These are phyloP conservation scores for Halocynthia aurantium DNA, from an alignment of 23 tunicate species.

Conservation along the genomic window DNA sequence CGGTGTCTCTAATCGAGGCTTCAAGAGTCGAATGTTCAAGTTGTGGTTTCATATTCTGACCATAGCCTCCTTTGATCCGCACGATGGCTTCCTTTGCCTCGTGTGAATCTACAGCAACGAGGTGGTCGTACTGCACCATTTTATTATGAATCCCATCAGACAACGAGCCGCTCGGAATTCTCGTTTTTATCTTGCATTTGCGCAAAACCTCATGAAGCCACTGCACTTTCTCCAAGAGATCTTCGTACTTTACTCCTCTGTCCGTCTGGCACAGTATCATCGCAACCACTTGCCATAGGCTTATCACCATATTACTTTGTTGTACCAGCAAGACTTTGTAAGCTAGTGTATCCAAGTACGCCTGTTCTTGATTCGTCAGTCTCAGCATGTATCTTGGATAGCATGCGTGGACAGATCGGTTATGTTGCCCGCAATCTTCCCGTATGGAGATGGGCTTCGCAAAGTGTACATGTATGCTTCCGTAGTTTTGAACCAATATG, in stretches of 20 bases:
- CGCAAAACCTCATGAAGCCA: constrained; percentile 44
- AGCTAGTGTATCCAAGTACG: constrained; percentile 40
- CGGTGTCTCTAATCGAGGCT: constrained; percentile 19
- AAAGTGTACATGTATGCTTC: constrained; percentile 31
- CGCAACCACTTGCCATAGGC: constrained; percentile 48
- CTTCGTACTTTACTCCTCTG: constrained; percentile 26
- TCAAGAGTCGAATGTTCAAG: not conserved
- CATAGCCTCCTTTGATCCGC: not conserved
- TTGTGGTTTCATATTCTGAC: not conserved
- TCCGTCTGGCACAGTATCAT: constrained; percentile 28
- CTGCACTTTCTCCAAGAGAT: constrained; percentile 21
- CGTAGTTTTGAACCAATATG: constrained; percentile 26
- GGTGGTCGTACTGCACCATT: constrained; percentile 40
- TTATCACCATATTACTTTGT: constrained; percentile 42
- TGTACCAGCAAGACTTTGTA: constrained; percentile 49
- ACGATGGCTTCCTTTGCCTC: not conserved
- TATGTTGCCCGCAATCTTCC: constrained; percentile 6
- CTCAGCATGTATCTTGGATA: constrained; percentile 78
- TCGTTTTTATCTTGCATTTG: constrained; percentile 28
- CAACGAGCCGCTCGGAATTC: constrained; percentile 29
- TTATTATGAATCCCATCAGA: constrained; percentile 8
- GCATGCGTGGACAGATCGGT: constrained; percentile 45
- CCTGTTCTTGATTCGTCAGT: constrained; percentile 41
- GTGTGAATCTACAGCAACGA: constrained; percentile 21
- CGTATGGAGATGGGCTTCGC: constrained; percentile 25